Base-by-base conservation (phyloP, 2,888 invertebrate species). In the Stenurella melanura region DNA sequence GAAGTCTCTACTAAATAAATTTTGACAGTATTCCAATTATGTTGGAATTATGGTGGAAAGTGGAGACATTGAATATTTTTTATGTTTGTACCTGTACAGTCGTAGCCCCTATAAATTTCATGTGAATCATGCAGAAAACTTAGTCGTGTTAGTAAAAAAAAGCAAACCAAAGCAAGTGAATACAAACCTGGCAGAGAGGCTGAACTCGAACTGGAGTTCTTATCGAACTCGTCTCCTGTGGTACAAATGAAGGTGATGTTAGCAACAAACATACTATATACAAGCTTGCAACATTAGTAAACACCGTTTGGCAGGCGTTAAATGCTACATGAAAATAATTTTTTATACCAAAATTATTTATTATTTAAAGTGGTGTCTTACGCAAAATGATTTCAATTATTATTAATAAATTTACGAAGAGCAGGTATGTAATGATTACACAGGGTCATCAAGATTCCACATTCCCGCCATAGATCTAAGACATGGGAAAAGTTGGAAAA, bases 161-260 rank as follows among this genome's bases (percentile, higher is more conserved):
- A 85, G 84, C 81, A 78, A 82, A 84, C 78, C 79, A 83, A 84
- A 85, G 84, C 67, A 81, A 81, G 82, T 84, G 83, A 81, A 82
- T 89, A 92, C 92, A 91, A 92, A 93, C 93, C 93, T 93, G 93
- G 92, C 88, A 93, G 90, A 84, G 93, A 93, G 86, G 92, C 92
- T 87, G 93, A 93, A 90, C 93, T 93, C 90, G 93, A 93, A 90
- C 92, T 93, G 90, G 93, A 93, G 89, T 92, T 93, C 90, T 92
- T 93, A 91, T 93, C 93, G 90, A 92, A 92, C 90, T 93, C 93
- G 89, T 93, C 93, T 90, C 91, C 90, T 89, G 90, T 89, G 87
- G 80, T 83, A 83, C 73, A 84, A 84, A 83, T 76, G 81, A 82
- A 84, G 81, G 84, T 86, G 87, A 83, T 78, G 82, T 83, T 82